Evolutionary conservation across 2,113 vertebrate genomes (phyloP).

Genomic region (Eolophus roseicapilla): DNA sequence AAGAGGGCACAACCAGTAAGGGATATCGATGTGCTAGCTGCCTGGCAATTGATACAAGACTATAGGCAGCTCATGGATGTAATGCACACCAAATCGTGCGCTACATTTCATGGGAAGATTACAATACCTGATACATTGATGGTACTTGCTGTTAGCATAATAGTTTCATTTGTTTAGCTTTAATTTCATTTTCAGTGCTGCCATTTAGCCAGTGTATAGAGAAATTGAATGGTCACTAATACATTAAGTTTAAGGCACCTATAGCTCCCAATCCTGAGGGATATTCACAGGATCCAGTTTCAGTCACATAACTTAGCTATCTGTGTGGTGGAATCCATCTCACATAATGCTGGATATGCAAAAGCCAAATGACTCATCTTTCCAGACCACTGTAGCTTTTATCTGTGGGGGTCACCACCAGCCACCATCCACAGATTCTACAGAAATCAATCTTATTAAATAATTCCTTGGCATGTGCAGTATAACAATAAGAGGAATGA

Average conservation of each 20-base stretch:
- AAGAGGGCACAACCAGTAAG: not conserved
- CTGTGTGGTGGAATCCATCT: not conserved
- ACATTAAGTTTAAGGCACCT: not conserved
- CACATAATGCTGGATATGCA: not conserved
- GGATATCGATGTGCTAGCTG: not conserved
- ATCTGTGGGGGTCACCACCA: not conserved
- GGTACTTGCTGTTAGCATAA: not conserved
- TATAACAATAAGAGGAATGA: not conserved
- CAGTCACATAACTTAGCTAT: not conserved
- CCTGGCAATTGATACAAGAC: not conserved
- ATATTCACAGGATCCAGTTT: not conserved
- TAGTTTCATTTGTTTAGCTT: not conserved
- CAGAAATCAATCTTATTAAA: not conserved
- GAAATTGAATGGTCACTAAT: not conserved
- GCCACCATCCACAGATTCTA: not conserved
- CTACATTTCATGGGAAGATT: not conserved
- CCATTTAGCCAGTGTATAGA: not conserved
- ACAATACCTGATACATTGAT: not conserved
- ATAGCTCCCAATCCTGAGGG: not conserved
- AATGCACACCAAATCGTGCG: not conserved
- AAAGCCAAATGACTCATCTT: not conserved
- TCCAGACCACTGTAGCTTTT: not conserved
- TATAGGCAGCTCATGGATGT: not conserved
- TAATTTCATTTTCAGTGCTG: not conserved
- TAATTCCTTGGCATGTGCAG: not conserved